These are phyloP conservation scores for Nomada ruficornis DNA, from an alignment of 2,888 invertebrate species.

Conservation along the genomic window DNA sequence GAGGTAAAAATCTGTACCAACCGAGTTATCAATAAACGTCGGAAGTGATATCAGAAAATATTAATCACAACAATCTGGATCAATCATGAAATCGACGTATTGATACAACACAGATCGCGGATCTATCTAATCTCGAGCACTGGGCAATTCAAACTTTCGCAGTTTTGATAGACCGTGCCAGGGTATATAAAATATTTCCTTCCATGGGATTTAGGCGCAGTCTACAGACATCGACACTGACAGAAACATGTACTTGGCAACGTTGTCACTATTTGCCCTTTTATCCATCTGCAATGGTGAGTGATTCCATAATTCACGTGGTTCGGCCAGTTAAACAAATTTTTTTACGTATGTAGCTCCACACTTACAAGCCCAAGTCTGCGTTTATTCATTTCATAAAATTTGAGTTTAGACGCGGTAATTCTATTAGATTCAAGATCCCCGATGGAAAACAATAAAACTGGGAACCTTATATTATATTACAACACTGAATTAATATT, in stretches of 20 bases:
- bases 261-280: constrained; percentile 43
- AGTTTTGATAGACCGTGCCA: constrained; percentile 13
- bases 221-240: not conserved
- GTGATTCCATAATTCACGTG: not conserved
- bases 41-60: constrained; percentile 59
- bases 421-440: too few species aligned
- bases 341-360: not conserved
- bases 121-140: constrained; percentile 44
- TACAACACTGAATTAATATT: too few species aligned
- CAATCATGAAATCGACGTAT: constrained; percentile 19
- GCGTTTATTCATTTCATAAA: too few species aligned
- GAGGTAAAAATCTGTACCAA: not conserved
- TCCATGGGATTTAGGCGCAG: constrained; percentile 1
- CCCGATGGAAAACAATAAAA: too few species aligned
- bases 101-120: constrained; percentile 24
- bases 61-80: constrained; percentile 36
- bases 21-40: constrained; percentile 54
- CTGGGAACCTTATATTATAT: too few species aligned
- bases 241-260: constrained; percentile 42
- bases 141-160: not conserved
- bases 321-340: not conserved
- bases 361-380: too few species aligned
- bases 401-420: too few species aligned
- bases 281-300: constrained; percentile 54
- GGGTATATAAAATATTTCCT: constrained; percentile 50